Evolutionary conservation across 2,797 vertebrate species (phyloP), one percentile per base, ranked within the genome.

Genomic region (Notolepis coatsorum): DNA sequence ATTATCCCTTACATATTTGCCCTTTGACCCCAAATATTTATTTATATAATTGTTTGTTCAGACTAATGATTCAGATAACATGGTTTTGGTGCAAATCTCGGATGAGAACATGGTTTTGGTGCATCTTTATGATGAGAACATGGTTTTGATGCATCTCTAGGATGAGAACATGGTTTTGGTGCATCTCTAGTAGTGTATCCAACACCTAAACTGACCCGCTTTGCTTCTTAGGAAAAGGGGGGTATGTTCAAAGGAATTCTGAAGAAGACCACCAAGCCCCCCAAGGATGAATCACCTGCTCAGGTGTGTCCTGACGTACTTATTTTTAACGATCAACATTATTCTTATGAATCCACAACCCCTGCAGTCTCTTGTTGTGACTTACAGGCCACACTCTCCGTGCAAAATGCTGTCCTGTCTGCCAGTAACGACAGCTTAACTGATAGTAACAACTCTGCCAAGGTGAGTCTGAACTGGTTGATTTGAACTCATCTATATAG

Each of bases 241-340:
- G 66, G 75, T 1, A 53, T 78, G n/a, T 73, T 88, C 33, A 88
- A 79, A 74, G 83, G 80, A 8, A 77, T 86, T 41, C 87, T 86
- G 20, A 81, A 80, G 61, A 87, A 81, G 53, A 45, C 71, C 3
- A 24, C 35, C 17, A 88, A 86, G 74, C 1, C 77, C 20, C 0
- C 52, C 27, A 75, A 63, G 54, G 84, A 87, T 0, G 52, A 1
- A 3, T 61, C 62, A 7, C n/a, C 37, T 17, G 4, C 24, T 6
- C 76, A 84, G 80, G 82, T 88, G 52, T n/a, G 77, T 59, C 5
- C 13, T 25, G 13, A 5, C 15, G 10, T 27, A 13, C 27, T 47
- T 9, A 2, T 41, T 3, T 18, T 2, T 4, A 9, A 41, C n/a
- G n/a, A n/a, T n/a, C n/a, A n/a, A n/a, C n/a, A n/a, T n/a, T 2